A percentile compares a stretch with the other conserved stretches of the same genome.
These are phyloP conservation scores for Sialis lutaria DNA, from an alignment of 2,888 invertebrate species.

Conservation along the genomic window DNA sequence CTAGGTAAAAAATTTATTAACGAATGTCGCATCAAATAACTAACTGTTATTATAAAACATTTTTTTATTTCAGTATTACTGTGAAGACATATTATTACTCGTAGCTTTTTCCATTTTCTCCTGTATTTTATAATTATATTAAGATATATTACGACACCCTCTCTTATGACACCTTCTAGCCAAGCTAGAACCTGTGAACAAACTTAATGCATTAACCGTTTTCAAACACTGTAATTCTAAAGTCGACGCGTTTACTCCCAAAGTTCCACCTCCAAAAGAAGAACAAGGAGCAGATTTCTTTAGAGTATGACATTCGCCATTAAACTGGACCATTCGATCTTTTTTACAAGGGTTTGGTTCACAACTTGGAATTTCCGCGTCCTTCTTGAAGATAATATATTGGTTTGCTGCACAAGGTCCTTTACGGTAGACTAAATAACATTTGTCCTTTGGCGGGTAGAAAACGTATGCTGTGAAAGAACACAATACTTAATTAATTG, in stretches of 20 bases:
- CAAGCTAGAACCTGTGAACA: not conserved
- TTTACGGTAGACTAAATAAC: conserved; percentile 41
- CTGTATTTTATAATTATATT: no score
- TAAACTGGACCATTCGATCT: conserved; percentile 30
- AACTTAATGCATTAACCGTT: not conserved
- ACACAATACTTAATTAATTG: no score
- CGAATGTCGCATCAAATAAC: no score
- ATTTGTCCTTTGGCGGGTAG: conserved; percentile 38
- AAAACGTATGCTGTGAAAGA: conserved; percentile 34
- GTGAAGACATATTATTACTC: no score
- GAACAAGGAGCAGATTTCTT: conserved; percentile 20
- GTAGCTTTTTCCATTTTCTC: no score
- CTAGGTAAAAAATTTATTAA: no score
- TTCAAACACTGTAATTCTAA: conserved; percentile 22
- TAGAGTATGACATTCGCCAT: conserved; percentile 31
- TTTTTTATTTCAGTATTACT: no score
- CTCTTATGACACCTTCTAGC: not conserved
- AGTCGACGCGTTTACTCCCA: conserved; percentile 42
- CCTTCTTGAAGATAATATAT: conserved; percentile 33
- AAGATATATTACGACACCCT: no score
- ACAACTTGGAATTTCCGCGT: conserved; percentile 39
- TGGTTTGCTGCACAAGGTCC: conserved; percentile 42
- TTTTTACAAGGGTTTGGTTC: conserved; percentile 37
- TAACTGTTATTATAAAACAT: no score
- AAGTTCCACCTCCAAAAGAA: conserved; percentile 24